Evolutionary conservation across 2,888 invertebrate genomes (phyloP).

Genomic region (Xylota segnis): DNA sequence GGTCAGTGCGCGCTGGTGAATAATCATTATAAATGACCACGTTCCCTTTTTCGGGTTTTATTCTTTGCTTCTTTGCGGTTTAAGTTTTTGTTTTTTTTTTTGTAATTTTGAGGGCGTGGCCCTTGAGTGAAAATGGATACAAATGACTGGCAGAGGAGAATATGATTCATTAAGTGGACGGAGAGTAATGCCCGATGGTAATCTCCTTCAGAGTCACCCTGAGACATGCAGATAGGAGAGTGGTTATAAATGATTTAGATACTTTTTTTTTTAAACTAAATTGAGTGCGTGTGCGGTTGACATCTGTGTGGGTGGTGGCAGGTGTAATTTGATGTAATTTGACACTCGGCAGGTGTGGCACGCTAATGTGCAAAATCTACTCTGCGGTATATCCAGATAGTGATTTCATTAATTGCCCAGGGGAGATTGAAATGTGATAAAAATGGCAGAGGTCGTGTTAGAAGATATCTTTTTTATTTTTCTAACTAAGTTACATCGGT

Average conservation of each 20-base stretch:
- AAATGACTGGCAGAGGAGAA: slow-evolving; percentile 44
- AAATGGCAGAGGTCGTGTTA: not conserved
- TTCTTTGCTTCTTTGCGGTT: slow-evolving; percentile 6
- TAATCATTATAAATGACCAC: slow-evolving; percentile 71
- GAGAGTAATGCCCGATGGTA: slow-evolving; percentile 67
- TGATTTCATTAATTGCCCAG: slow-evolving; percentile 50
- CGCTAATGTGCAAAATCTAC: not conserved
- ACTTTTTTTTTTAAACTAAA: slow-evolving; percentile 3
- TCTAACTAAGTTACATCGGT: not conserved
- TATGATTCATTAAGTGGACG: slow-evolving; percentile 74
- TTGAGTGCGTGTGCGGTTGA: slow-evolving; percentile 43
- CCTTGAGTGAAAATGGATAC: slow-evolving; percentile 27
- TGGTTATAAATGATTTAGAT: slow-evolving; percentile 63
- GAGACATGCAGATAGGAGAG: slow-evolving; percentile 41
- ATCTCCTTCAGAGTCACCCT: slow-evolving; percentile 52
- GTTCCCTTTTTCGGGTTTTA: slow-evolving; percentile 27
- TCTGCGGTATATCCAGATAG: slow-evolving; percentile 14
- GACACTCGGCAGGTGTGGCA: slow-evolving; percentile 53
- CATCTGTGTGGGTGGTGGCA: slow-evolving; percentile 45
- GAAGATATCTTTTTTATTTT: not conserved
- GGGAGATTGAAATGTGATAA: slow-evolving; percentile 55
- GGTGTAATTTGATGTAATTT: slow-evolving; percentile 63
- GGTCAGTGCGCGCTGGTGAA: slow-evolving; percentile 41
- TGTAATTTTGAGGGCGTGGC: slow-evolving; percentile 50
- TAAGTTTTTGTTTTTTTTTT: not conserved